Evolutionary conservation across 2,113 vertebrate species (phyloP).

Genomic region (Lontra canadensis): DNA sequence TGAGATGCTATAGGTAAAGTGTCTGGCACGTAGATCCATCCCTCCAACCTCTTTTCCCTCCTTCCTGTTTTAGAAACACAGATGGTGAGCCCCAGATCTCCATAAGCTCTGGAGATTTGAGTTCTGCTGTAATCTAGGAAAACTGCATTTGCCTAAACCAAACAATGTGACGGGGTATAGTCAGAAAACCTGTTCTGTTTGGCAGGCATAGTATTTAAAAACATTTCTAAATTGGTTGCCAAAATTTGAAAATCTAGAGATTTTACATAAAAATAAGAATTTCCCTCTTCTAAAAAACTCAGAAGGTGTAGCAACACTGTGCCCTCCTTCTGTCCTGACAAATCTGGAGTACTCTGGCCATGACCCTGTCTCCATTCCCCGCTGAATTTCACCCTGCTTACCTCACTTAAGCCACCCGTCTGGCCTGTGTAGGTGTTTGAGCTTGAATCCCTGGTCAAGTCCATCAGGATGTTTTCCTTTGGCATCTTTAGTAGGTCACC

Average conservation of each 20-base stretch:
- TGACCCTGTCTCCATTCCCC: neutral
- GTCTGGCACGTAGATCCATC: neutral
- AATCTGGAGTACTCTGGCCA: neutral
- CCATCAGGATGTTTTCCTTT: neutral
- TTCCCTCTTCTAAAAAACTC: neutral
- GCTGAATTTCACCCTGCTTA: rapidly evolving
- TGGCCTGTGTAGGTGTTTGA: neutral
- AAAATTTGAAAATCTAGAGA: slow-evolving; percentile 29
- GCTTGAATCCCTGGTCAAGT: neutral
- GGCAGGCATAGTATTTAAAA: slow-evolving; percentile 49
- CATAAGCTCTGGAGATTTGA: neutral
- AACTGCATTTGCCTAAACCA: slow-evolving; percentile 31
- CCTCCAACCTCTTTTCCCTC: neutral
- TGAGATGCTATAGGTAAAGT: neutral
- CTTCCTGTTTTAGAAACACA: slow-evolving; percentile 56
- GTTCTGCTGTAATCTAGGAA: slow-evolving; percentile 34
- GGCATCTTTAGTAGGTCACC: neutral
- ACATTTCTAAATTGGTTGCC: slow-evolving; percentile 45
- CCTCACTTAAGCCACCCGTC: neutral
- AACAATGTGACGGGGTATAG: neutral
- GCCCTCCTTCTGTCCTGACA: neutral
- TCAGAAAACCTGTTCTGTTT: slow-evolving; percentile 59
- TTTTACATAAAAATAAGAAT: neutral
- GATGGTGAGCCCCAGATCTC: slow-evolving; percentile 15
- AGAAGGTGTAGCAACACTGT: neutral